These are phyloP conservation scores for Montipora efflorescens DNA, from an alignment of 64 coral and sea anemone species.

Conservation along the genomic window DNA sequence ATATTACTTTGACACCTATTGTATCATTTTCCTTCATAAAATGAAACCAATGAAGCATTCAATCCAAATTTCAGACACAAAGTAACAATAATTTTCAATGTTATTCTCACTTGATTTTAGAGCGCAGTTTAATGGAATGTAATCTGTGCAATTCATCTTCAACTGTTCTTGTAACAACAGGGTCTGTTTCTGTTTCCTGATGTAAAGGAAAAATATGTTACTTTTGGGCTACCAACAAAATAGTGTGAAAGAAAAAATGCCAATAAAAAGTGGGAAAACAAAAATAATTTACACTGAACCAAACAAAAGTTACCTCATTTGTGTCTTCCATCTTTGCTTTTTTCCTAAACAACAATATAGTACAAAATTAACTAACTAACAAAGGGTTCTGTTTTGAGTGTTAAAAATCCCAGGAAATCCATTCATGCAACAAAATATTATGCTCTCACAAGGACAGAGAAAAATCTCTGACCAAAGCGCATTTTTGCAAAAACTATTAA, in stretches of 20 bases:
- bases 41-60: too few species aligned
- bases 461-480: too few species aligned
- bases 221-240: too few species aligned
- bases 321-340: constrained; percentile 15
- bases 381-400: too few species aligned
- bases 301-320: neutral
- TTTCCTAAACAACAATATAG: neutral
- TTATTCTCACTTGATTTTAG: constrained; percentile 81
- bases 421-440: too few species aligned
- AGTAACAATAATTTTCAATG: neutral
- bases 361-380: too few species aligned
- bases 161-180: constrained; percentile 50
- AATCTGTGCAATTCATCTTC: constrained; percentile 79
- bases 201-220: neutral
- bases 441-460: too few species aligned
- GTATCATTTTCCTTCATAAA: too few species aligned
- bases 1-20: neutral
- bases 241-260: neutral
- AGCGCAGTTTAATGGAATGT: constrained; percentile 66
- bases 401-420: too few species aligned
- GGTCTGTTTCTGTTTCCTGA: constrained; percentile 10
- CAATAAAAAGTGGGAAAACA: neutral
- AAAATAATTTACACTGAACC: neutral
- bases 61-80: too few species aligned
- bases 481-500: too few species aligned